Percentiles rank a stretch among this genome's conserved stretches.
Evolutionary conservation across 1,140 invertebrate species (phyloP).

Genomic region (Berghia stephanieae): DNA sequence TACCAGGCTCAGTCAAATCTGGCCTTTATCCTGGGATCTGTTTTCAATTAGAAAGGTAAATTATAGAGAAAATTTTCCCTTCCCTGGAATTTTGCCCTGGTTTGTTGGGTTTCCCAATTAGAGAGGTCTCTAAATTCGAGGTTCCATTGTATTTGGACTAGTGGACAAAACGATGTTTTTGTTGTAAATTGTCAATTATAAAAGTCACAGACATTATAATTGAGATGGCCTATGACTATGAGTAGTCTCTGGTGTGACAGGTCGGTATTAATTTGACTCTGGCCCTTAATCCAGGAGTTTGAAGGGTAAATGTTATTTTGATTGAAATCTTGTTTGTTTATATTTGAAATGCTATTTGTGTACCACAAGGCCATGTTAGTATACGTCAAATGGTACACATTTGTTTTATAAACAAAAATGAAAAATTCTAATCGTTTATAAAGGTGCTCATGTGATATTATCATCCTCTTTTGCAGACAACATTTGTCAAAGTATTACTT

Average conservation of each 20-base stretch:
- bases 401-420: too few species aligned
- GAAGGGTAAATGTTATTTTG: too few species aligned
- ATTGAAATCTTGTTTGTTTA: too few species aligned
- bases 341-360: too few species aligned
- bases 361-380: too few species aligned
- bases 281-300: background rate
- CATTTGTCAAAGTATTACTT: too few species aligned
- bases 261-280: background rate
- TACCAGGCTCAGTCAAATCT: slow-evolving; percentile 1
- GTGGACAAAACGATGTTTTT: background rate
- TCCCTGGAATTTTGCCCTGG: background rate
- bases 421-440: too few species aligned
- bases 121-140: too few species aligned
- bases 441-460: too few species aligned
- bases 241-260: background rate
- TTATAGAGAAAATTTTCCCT: background rate
- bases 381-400: too few species aligned
- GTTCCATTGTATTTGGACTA: background rate
- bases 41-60: background rate
- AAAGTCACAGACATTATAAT: background rate
- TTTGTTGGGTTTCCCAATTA: too few species aligned
- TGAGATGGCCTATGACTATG: background rate
- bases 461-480: too few species aligned
- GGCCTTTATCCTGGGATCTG: background rate
- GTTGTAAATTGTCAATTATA: background rate